Percentiles rank a stretch among this genome's conserved stretches.
These are phyloP conservation scores for Pygoscelis adeliae DNA, from an alignment of 2,113 vertebrate species.

Conservation along the genomic window DNA sequence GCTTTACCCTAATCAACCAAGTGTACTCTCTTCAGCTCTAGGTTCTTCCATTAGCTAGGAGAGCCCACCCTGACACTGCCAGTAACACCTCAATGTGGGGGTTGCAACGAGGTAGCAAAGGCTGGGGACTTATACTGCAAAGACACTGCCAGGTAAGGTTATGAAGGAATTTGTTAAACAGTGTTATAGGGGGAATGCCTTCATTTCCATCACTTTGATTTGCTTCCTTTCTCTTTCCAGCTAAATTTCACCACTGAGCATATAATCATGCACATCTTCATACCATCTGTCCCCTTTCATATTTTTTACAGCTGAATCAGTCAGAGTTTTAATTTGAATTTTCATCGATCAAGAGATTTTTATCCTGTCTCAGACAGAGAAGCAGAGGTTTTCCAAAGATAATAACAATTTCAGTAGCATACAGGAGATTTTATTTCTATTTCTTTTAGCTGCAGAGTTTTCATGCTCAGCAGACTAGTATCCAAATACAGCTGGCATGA, in stretches of 20 bases:
- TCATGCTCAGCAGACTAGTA: background rate
- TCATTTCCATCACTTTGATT: background rate
- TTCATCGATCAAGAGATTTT: background rate
- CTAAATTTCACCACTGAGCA: background rate
- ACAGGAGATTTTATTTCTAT: background rate
- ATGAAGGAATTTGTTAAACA: background rate
- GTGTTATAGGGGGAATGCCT: background rate
- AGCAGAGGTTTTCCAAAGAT: background rate
- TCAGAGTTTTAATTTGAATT: conserved; percentile 6
- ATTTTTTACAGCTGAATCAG: background rate
- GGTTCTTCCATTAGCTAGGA: background rate
- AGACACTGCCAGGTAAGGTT: background rate
- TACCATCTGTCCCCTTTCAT: background rate
- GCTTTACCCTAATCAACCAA: background rate
- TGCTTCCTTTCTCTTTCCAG: background rate
- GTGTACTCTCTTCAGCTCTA: background rate
- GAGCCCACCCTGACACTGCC: background rate
- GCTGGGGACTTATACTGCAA: background rate
- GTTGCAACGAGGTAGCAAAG: background rate
- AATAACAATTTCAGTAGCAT: background rate
- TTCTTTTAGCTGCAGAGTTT: background rate
- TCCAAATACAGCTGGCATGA: background rate
- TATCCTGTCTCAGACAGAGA: background rate
- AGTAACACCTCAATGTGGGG: background rate
- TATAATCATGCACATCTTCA: background rate